Evolutionary conservation across 2,888 invertebrate genomes (phyloP), one percentile per base, ranked within the genome.

Genomic region (Protula sp.): DNA sequence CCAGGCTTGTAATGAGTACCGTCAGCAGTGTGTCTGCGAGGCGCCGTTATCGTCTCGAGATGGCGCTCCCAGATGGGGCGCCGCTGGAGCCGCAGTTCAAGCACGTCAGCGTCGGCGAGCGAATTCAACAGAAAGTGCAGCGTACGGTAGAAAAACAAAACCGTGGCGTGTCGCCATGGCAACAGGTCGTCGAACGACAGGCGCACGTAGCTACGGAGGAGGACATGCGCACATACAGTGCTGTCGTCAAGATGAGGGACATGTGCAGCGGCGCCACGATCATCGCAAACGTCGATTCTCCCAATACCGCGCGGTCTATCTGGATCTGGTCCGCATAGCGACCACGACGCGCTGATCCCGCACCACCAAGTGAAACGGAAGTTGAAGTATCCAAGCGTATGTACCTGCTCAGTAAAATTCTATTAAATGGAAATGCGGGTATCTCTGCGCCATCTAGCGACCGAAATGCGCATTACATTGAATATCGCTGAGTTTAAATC

Each of bases 51-150:
- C 0, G 93, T 91, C 60, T 92, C 89, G 55, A 95, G 84, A 81
- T 95, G 97, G 47, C 89, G 87, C 80, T 97, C 94, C 90, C 93
- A 95, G 53, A 94, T 85, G 57, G 91, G 83, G 50, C 94, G 86
- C 0, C 94, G 94, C 72, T 93, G 92, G 54, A 91, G 86, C 1
- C 94, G 87, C 84, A 95, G 86, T 38, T 87, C 83, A 60, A 75
- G 81, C 55, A 97, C 83, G 56, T 66, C 66, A 9, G 54, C 59
- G 28, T 66, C 66, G 24, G 54, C 87, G 61, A 94, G 86, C 0
- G 94, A 88, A 28, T 94, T 86, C 59, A 97, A 78, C 9, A 94
- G 82, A 74, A 94, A 94, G 79, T 94, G 94, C 67, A 98, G 83
- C 81, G 98, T 88, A 86, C 1, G 80, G 78, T 3, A 80, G 63